Conservation (phyloP, 2,113 vertebrate species). For the Triplophysa rosa region DNA sequence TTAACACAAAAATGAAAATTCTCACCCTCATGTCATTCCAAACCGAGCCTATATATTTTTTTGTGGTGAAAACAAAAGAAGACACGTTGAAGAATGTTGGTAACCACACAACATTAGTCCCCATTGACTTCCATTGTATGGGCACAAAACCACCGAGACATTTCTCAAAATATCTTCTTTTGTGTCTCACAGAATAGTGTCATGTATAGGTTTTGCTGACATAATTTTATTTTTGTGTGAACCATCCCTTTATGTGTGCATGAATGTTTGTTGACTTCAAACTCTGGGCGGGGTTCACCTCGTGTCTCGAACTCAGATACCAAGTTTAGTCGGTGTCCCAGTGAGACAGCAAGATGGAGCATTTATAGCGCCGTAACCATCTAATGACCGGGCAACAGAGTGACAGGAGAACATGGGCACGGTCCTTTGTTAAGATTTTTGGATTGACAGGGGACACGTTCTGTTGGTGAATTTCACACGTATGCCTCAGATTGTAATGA, state of each 20-base stretch:
- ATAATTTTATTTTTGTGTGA: neutral
- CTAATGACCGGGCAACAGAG: constrained; percentile 15
- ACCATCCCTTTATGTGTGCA: neutral
- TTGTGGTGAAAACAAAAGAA: too few species aligned
- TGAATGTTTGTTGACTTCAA: neutral
- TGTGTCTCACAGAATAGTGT: too few species aligned
- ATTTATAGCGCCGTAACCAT: constrained; percentile 1
- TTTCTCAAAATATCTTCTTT: too few species aligned
- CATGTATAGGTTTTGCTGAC: neutral
- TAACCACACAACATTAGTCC: too few species aligned
- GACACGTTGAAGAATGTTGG: too few species aligned
- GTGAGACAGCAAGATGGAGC: neutral
- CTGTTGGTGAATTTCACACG: constrained; percentile 18
- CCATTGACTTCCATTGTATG: too few species aligned
- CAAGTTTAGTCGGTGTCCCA: neutral
- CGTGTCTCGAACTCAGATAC: neutral
- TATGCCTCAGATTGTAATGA: constrained; percentile 23
- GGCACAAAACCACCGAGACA: too few species aligned
- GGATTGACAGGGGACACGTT: constrained; percentile 21
- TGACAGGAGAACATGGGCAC: constrained; percentile 14
- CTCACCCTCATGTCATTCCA: too few species aligned
- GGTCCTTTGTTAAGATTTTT: constrained; percentile 25
- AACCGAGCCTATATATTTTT: too few species aligned
- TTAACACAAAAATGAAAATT: too few species aligned
- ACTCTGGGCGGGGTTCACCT: neutral